Evolutionary conservation across 2,113 vertebrate genomes (phyloP), one percentile per base, ranked within the genome.

Genomic region (Trogon melanurus): DNA sequence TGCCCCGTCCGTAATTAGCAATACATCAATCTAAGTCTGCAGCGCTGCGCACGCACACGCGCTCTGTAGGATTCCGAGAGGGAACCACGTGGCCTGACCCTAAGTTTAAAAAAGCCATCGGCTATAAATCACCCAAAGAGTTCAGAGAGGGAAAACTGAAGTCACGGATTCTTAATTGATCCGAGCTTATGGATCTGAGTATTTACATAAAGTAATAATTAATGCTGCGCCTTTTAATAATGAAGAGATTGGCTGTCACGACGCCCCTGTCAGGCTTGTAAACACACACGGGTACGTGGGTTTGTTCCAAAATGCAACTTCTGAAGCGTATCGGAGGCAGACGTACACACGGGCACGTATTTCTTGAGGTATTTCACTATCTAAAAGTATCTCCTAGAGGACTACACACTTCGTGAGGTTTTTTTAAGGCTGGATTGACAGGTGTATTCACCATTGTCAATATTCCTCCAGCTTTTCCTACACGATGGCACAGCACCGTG

Each of bases 1-100:
- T 81, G 91, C 64, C 85, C 85, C 48, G 14, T 8, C 85, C 56
- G 1, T 86, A 93, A 96, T 96, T 93, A 96, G 92, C 1, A 86
- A 94, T 47, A 61, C 79, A 96, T 95, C 93, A 87, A 69, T 93
- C 79, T 70, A 25, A 48, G 30, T 27, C 74, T 54, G 86, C 47
- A 56, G 57, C 20, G 3, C 34, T 26, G 25, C 5, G 64, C 12
- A 67, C 78, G 5, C 66, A 1, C 44, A 15, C 66, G 27, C 58
- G 3, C 69, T 8, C 56, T 0, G 13, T 2, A 48, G 36, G 53
- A 1, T 17, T 32, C 25, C 2, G 0, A 7, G 23, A 64, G 51
- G 8, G 47, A 27, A 13, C 7, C 65, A 0, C 78, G 4, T 0
- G 34, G 62, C 57, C 85, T 2, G 9, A 1, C 29, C 11, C 41